phyloP scores from a whole-genome alignment of 2,888 invertebrate genomes.

The Allophyes oxyacanthae region DNA sequence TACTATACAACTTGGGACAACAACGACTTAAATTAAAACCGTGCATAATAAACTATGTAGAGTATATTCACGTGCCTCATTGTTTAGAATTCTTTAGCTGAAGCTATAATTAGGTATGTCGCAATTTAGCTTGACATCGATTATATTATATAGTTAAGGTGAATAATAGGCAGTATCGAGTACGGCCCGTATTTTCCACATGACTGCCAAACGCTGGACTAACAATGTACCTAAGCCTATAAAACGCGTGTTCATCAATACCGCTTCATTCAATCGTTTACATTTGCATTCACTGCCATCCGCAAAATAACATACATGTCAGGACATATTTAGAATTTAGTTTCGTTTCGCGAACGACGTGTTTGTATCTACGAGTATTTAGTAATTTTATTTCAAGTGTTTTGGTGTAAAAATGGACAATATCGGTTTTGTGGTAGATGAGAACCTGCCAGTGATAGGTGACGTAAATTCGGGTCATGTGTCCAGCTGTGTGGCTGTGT shows the following conservation, averaged over 20 bases:
- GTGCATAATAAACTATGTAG: no score
- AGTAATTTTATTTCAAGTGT: no score
- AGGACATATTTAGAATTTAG: background rate
- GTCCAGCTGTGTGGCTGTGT: slow-evolving; percentile 51
- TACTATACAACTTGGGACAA: no score
- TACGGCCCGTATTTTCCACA: slow-evolving; percentile 61
- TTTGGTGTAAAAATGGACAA: slow-evolving; percentile 72
- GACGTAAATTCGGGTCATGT: slow-evolving; percentile 38
- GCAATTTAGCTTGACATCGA: slow-evolving; percentile 22
- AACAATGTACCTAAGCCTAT: slow-evolving; percentile 63
- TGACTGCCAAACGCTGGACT: slow-evolving; percentile 63
- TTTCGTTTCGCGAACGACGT: no score
- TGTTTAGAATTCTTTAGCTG: no score
- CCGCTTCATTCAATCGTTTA: slow-evolving; percentile 52
- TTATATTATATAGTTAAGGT: slow-evolving; percentile 16
- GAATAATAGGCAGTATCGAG: slow-evolving; percentile 50
- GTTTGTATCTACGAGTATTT: no score
- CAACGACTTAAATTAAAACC: no score
- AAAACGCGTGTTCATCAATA: slow-evolving; percentile 51
- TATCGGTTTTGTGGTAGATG: slow-evolving; percentile 73
- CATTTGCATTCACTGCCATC: slow-evolving; percentile 8
- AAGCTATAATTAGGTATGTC: slow-evolving; percentile 2
- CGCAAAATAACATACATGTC: background rate
- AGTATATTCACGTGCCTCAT: no score
- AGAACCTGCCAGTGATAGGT: slow-evolving; percentile 60